Base-by-base conservation (phyloP, 2,888 invertebrate genomes). In the Acheta domesticus region DNA sequence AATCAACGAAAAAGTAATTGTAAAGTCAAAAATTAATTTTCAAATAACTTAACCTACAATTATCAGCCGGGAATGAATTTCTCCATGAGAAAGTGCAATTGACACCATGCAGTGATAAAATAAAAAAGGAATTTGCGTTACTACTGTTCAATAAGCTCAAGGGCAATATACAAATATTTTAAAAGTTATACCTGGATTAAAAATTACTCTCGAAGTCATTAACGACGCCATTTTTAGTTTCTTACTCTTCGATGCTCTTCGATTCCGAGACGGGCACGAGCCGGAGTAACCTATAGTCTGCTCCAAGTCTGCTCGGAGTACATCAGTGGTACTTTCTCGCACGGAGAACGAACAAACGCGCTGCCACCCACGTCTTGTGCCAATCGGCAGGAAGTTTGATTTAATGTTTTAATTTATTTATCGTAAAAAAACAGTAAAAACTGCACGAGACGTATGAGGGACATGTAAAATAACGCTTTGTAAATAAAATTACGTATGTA, bases 211-310 rank as follows among this genome's bases (percentile, higher is more conserved):
- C 79, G 85, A 85, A 77, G 85, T 85, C 80, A 84, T 83, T 80
- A 86, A 83, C 77, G 86, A 86, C 86, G 87, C 87, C 84, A 84
- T 85, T 84, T 80, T 77, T 79, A 36, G 79, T 11, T 12, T 49
- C 20, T n/a, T 20, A 20, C 14, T 19, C 48, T 20, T n/a, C 16
- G 11, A 3, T 21, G n/a, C n/a, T n/a, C n/a, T n/a, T n/a, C n/a
- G n/a, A n/a, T 14, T 5, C 75, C 8, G 19, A 75, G 20, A 14
- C n/a, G 75, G 19, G n/a, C 16, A n/a, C 62, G 62, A 14, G n/a
- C n/a, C n/a, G 62, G 14, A 16, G 2, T 19, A 12, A 4, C 62
- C 62, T 19, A 14, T n/a, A 3, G 14, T 4, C 62, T 62, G 12
- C 62, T 16, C 23, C 23, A 3, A 3, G 23, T 23, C 2, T 36